A percentile compares a stretch with the other conserved stretches of the same genome.
These are phyloP conservation scores for Dugesia japonica DNA, from an alignment of 2,888 invertebrate species.

Conservation along the genomic window DNA sequence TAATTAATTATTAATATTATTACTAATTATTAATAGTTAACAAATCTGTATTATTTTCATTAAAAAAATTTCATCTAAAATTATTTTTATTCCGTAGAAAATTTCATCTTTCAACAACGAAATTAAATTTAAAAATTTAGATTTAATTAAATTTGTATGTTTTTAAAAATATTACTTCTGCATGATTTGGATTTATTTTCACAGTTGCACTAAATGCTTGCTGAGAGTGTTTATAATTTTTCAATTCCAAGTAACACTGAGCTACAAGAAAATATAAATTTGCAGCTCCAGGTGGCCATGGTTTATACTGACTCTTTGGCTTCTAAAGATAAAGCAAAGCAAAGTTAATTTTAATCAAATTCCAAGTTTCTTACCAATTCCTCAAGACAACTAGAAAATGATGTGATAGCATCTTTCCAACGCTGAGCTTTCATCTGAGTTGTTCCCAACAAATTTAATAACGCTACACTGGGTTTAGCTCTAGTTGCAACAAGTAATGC, in stretches of 20 bases:
- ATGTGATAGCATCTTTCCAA: slow-evolving; percentile 42
- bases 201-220: slow-evolving; percentile 45
- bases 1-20: too few relatives aligned
- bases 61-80: too few relatives aligned
- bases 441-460: slow-evolving; percentile 45
- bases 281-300: slow-evolving; percentile 44
- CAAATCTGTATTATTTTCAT: too few relatives aligned
- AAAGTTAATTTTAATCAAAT: not conserved
- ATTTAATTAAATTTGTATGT: too few relatives aligned
- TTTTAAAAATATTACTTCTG: slow-evolving; percentile 39
- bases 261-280: slow-evolving; percentile 45
- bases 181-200: slow-evolving; percentile 41
- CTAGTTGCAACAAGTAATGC: slow-evolving; percentile 41
- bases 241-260: slow-evolving; percentile 43
- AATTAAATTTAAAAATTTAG: too few relatives aligned
- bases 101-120: too few relatives aligned
- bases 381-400: slow-evolving; percentile 43
- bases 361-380: slow-evolving; percentile 39
- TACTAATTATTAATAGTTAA: too few relatives aligned
- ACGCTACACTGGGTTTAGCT: slow-evolving; percentile 39
- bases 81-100: too few relatives aligned
- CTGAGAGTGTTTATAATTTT: slow-evolving; percentile 41
- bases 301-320: slow-evolving; percentile 37
- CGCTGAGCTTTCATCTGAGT: slow-evolving; percentile 46
- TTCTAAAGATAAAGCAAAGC: slow-evolving; percentile 35